A percentile compares a stretch with the other conserved stretches of the same genome.
Conservation (phyloP, 2,797 vertebrate species). For the Channallabes apus region DNA sequence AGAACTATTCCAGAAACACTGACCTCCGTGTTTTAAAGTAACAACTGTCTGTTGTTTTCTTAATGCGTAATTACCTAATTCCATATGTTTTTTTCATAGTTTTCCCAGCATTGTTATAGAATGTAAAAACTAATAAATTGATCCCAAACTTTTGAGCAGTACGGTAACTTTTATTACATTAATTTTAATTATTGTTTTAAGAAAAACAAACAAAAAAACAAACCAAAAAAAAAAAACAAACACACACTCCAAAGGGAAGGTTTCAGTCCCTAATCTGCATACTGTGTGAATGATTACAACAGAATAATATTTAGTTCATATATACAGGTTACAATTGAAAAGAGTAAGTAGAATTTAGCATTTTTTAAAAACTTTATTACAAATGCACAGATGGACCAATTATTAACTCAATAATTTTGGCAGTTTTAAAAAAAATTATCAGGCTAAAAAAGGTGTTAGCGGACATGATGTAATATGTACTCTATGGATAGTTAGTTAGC, state of each 20-base stretch:
- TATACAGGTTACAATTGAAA: conserved; percentile 8
- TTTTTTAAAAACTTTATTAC: neutral
- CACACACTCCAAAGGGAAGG: neutral
- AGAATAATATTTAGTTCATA: conserved; percentile 27
- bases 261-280: neutral
- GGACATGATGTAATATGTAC: neutral
- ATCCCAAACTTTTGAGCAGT: no score
- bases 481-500: neutral
- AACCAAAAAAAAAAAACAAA: no score
- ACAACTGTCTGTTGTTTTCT: no score
- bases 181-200: no score
- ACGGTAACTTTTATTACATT: no score
- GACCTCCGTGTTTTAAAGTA: no score
- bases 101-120: no score
- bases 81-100: no score
- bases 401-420: neutral
- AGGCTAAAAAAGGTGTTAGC: neutral
- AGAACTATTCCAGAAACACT: no score
- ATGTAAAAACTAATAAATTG: no score
- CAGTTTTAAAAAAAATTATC: neutral
- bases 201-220: no score
- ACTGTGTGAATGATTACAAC: conserved; percentile 35
- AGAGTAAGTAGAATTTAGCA: conserved; percentile 18
- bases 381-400: neutral
- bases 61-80: no score